Evolutionary conservation across 2,797 vertebrate species (phyloP).

Genomic region (Odontamblyopus lacepedii): DNA sequence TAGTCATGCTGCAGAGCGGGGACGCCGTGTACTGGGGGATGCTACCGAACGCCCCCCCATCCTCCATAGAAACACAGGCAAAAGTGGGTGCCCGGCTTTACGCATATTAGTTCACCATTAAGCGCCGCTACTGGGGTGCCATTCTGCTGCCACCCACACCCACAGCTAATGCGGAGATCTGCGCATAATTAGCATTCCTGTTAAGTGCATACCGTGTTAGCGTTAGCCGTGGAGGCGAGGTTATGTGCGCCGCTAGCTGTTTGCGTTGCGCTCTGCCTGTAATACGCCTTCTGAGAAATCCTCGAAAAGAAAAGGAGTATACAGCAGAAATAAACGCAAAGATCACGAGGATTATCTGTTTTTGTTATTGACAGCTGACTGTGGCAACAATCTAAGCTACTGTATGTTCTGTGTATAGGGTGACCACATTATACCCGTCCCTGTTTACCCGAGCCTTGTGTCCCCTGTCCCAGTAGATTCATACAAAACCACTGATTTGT

Average conservation of each 20-base stretch:
- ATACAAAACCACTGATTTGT: too few relatives aligned
- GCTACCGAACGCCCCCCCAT: conserved; percentile 35
- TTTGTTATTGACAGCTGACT: too few relatives aligned
- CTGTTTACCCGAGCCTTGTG: too few relatives aligned
- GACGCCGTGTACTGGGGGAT: conserved; percentile 48
- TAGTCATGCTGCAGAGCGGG: conserved; percentile 70
- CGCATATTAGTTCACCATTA: conserved; percentile 68
- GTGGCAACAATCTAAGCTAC: too few relatives aligned
- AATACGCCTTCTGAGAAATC: conserved; percentile 30
- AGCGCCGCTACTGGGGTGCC: conserved; percentile 55
- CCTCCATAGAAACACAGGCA: conserved; percentile 24
- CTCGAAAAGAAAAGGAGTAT: conserved; percentile 28
- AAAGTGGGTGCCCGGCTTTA: conserved; percentile 52
- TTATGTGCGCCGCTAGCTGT: conserved; percentile 48
- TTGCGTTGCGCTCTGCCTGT: conserved; percentile 42
- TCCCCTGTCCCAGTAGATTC: too few relatives aligned
- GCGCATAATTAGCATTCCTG: conserved; percentile 70
- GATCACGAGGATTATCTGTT: background rate
- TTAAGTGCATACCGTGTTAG: conserved; percentile 59
- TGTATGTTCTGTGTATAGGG: too few relatives aligned
- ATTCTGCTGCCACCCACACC: conserved; percentile 65
- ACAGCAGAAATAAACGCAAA: conserved; percentile 37
- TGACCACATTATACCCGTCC: too few relatives aligned
- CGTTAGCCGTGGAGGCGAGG: conserved; percentile 52
- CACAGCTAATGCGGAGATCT: conserved; percentile 66